phyloP scores from a whole-genome alignment of 2,113 vertebrate species.

The Mohoua ochrocephala region DNA sequence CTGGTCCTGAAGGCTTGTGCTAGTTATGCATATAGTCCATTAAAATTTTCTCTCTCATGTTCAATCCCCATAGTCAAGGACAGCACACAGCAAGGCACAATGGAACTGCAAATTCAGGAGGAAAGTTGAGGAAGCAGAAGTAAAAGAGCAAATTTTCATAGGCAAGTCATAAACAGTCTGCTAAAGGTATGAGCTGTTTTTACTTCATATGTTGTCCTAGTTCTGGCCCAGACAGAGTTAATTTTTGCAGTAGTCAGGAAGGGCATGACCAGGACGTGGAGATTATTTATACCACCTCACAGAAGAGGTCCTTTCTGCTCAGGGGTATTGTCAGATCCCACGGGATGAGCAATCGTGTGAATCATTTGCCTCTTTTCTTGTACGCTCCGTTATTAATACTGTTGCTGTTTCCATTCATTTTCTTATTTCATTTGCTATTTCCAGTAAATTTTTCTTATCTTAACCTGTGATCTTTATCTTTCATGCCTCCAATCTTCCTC shows the following conservation, averaged over 20 bases:
- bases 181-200: neutral
- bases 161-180: neutral
- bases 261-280: neutral
- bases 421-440: neutral
- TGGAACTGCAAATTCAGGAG: neutral
- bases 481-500: neutral
- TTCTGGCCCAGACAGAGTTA: accelerated
- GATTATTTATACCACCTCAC: neutral
- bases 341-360: neutral
- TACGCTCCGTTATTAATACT: neutral
- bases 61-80: neutral
- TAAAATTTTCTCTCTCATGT: neutral
- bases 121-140: neutral
- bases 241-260: neutral
- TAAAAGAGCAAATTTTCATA: neutral
- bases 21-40: neutral
- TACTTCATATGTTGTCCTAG: neutral
- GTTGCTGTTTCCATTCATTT: neutral
- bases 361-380: neutral
- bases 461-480: neutral
- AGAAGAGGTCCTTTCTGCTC: neutral
- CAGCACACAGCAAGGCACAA: neutral
- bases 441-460: neutral
- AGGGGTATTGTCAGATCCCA: accelerated
- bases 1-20: neutral